Evolutionary conservation across 2,113 vertebrate species (phyloP).

Genomic region (Vombatus ursinus): DNA sequence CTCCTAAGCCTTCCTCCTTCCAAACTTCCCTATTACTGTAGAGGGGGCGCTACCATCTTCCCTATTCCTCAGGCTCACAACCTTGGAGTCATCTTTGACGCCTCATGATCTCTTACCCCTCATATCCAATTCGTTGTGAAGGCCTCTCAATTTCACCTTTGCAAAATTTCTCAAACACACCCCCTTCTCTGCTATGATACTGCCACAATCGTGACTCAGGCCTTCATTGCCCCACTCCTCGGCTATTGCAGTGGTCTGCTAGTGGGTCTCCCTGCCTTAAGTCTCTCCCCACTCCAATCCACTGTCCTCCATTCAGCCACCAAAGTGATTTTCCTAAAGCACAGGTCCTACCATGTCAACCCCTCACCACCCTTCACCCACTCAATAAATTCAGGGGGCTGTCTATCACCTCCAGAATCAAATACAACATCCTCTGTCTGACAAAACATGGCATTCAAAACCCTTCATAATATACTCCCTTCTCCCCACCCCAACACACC

Average conservation of each 20-base stretch:
- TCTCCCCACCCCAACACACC: neutral
- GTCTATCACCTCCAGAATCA: neutral
- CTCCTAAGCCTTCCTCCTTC: neutral
- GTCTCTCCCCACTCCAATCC: neutral
- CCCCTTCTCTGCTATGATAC: neutral
- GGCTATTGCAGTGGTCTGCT: neutral
- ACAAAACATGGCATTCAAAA: neutral
- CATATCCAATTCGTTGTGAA: neutral
- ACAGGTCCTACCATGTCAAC: neutral
- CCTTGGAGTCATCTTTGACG: neutral
- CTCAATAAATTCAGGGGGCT: neutral
- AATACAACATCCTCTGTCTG: neutral
- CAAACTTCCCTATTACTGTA: neutral
- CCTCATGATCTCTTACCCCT: neutral
- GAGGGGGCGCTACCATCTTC: neutral
- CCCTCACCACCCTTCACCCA: neutral
- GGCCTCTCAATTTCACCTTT: neutral
- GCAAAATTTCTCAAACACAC: neutral
- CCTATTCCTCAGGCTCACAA: neutral
- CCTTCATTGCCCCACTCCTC: neutral
- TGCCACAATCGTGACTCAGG: neutral
- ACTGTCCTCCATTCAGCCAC: neutral
- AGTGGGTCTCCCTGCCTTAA: neutral
- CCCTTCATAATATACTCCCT: neutral
- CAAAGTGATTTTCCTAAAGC: neutral